Base-by-base conservation (phyloP, 2,113 vertebrate species). In the Acanthochromis polyacanthus region DNA sequence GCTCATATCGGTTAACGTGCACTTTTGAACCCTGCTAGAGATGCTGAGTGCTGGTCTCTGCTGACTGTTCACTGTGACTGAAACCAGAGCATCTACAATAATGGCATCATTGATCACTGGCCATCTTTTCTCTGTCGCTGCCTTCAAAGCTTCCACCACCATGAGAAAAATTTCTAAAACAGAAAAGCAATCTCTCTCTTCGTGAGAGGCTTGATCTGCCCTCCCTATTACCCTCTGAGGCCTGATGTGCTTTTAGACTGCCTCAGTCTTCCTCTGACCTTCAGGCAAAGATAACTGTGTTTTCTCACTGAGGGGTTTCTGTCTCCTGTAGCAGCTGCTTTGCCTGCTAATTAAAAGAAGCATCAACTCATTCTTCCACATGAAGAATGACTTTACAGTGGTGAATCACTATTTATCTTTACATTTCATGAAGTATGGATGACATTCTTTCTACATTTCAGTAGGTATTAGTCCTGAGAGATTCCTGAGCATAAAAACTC, bases 81-180 rank as follows among this genome's bases (percentile, higher is more conserved):
- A 88, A 88, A 87, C 84, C 70, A 72, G 82, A 87, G 81, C 48
- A 19, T 75, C 63, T 67, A 25, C 65, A 25, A 62, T 84, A 90
- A 92, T 86, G 70, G 88, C 63, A 66, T 83, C 80, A 90, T 89
- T 91, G 82, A 92, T 91, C 83, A 89, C 58, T 25, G 70, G 19
- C 16, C 43, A 60, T 80, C 38, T 81, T 76, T 62, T 48, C 56
- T 66, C 50, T 74, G 9, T 72, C 15, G 11, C 45, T 74, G 57
- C 4, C 38, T 82, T 88, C 66, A 80, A 75, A 89, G 76, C 23
- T 36, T 51, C 68, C 50, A 14, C 63, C 36, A 38, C 22, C 57
- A 51, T 56, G 50, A 79, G 65, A 84, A 86, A 69, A 61, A 51
- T 57, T 65, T 71, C 14, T 2, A 50, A 64, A 55, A 66, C 32